These are phyloP conservation scores for Muscicapa adusta DNA, from an alignment of 2,113 vertebrate species.

Conservation along the genomic window DNA sequence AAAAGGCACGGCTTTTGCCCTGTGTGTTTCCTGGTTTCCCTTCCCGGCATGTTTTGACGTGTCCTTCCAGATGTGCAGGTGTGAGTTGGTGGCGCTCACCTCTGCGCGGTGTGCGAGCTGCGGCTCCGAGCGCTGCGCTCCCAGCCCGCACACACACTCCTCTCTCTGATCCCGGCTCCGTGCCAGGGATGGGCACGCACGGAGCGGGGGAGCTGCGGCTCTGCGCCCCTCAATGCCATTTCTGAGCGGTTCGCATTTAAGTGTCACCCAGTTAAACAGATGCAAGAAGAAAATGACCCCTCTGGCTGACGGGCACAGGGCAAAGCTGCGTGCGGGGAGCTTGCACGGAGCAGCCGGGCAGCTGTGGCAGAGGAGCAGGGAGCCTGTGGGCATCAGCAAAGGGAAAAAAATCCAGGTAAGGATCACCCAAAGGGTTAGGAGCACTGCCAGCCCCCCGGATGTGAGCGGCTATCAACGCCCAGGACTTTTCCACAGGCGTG, in stretches of 20 bases:
- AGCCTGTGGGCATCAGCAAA: neutral
- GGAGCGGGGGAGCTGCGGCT: neutral
- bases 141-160: fast-evolving
- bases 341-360: neutral
- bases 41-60: neutral
- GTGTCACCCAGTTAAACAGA: neutral
- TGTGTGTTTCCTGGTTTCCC: neutral
- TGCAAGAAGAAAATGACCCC: neutral
- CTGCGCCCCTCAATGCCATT: fast-evolving
- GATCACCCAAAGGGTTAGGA: neutral
- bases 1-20: neutral
- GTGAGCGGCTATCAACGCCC: neutral
- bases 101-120: fast-evolving
- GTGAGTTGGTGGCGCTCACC: neutral
- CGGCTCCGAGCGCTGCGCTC: neutral
- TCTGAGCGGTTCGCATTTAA: neutral
- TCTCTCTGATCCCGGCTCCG: neutral
- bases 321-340: neutral
- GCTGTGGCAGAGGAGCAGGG: neutral
- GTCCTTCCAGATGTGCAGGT: neutral
- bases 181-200: fast-evolving
- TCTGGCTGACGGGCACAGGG: neutral
- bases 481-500: neutral
- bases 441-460: too few relatives aligned
- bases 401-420: neutral